Percentiles rank a stretch among this genome's conserved stretches.
phyloP scores from a whole-genome alignment of 2,888 invertebrate species.

The Sthenelais limicola region DNA sequence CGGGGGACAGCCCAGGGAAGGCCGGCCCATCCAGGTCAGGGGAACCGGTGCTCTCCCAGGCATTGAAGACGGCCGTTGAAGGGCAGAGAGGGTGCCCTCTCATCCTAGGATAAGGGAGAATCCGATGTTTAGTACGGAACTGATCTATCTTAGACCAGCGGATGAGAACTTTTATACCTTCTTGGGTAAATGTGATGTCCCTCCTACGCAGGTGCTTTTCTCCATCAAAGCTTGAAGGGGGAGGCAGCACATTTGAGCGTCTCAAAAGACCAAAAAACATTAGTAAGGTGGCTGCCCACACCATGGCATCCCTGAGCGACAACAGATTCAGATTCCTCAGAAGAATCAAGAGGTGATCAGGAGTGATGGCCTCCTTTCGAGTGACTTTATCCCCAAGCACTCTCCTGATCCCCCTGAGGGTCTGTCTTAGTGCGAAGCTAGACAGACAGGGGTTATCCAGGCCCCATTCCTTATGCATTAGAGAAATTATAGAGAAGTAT shows the following conservation, averaged over 20 bases:
- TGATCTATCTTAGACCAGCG: conserved; percentile 19
- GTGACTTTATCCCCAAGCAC: neutral
- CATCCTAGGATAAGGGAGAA: neutral
- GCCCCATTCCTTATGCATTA: neutral
- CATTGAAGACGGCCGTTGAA: neutral
- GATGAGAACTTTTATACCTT: neutral
- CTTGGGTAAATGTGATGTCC: neutral
- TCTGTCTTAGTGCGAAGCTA: neutral
- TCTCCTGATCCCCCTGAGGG: neutral
- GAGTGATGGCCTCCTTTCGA: conserved; percentile 14
- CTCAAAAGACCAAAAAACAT: conserved; percentile 1
- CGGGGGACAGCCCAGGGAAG: neutral
- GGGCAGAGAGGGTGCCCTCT: neutral
- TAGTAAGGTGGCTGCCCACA: conserved; percentile 14
- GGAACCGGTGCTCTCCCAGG: neutral
- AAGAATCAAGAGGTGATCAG: neutral
- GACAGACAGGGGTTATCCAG: neutral
- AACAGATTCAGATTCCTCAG: neutral
- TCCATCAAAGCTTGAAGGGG: neutral
- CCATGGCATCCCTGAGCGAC: neutral
- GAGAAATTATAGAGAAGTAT: neutral
- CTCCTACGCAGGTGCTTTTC: neutral
- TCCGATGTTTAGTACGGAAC: neutral
- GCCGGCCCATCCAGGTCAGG: neutral
- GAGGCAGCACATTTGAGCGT: conserved; percentile 5